phyloP scores from a whole-genome alignment of 1,140 invertebrate genomes.

The Pomacea maculata region DNA sequence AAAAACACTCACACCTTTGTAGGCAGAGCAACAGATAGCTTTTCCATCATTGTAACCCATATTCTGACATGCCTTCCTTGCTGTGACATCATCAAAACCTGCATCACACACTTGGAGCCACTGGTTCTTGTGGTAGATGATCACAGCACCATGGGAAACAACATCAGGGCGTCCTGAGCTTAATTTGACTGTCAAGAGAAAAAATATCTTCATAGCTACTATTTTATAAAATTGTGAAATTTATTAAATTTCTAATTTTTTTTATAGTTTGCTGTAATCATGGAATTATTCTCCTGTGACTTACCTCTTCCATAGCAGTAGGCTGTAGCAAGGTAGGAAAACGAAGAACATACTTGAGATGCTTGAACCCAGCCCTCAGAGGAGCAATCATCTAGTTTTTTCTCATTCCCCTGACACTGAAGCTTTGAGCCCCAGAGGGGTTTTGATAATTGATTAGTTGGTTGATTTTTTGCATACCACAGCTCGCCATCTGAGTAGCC shows the following conservation, averaged over 20 bases:
- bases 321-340: slow-evolving; percentile 42
- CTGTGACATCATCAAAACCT: slow-evolving; percentile 47
- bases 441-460: slow-evolving; percentile 21
- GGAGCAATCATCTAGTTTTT: slow-evolving; percentile 41
- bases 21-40: slow-evolving; percentile 47
- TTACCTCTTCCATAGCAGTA: slow-evolving; percentile 51
- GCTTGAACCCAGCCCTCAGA: slow-evolving; percentile 40
- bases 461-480: slow-evolving; percentile 21
- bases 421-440: slow-evolving; percentile 42
- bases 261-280: no score
- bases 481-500: slow-evolving; percentile 43
- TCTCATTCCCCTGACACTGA: slow-evolving; percentile 44
- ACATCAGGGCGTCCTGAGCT: slow-evolving; percentile 34
- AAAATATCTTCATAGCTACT: slow-evolving; percentile 12
- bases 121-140: slow-evolving; percentile 31
- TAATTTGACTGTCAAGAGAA: slow-evolving; percentile 43
- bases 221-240: neutral
- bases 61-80: slow-evolving; percentile 42
- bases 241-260: no score
- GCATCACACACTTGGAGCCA: slow-evolving; percentile 49
- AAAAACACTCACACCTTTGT: slow-evolving; percentile 20
- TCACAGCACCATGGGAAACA: slow-evolving; percentile 38
- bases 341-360: slow-evolving; percentile 24
- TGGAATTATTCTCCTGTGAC: neutral
- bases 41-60: slow-evolving; percentile 45